Evolutionary conservation across 1,140 invertebrate species (phyloP), one percentile per base, ranked within the genome.

Genomic region (Lepidurus packardi): DNA sequence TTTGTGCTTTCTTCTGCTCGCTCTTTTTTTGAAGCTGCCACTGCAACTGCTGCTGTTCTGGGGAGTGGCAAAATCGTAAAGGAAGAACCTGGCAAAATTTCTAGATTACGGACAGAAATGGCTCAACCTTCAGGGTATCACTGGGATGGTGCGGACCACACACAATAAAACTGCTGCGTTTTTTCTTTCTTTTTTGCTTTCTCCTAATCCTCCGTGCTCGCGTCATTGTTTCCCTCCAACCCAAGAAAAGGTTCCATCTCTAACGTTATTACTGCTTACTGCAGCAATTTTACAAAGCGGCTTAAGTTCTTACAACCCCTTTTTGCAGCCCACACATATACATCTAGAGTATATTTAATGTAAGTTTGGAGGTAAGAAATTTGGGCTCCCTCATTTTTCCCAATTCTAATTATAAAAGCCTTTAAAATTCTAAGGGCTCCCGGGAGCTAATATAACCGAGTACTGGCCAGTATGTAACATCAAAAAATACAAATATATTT

Each of bases 21-120:
- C 53, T 21, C 21, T 65, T 65, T 65, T 21, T n/a, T 21, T 65
- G 2, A 34, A 34, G 34, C 34, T 34, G 34, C 34, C 34, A 34
- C 34, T 34, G 34, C 34, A 34, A 34, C 34, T 34, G 34, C 34
- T 34, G 34, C 34, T 34, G 34, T 34, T 34, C 34, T n/a, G 1
- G 9, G 16, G 53, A 13, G 13, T 7, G 21, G 53, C 53, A 65
- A 65, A 16, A 65, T 4, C 34, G 53, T 13, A 65, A 65, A 13
- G 21, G 16, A 65, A 65, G 21, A n/a, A 65, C 53, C 21, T 65
- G 53, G 16, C 16, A 65, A 65, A 65, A n/a, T 65, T 65, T 21
- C 21, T 65, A 65, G 53, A 65, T 65, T 65, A 65, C 53, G 21
- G 53, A 65, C 53, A 65, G 53, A 65, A 65, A 65, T 65, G 53